Conservation (phyloP, 1,140 invertebrate genomes). For the Drosophila murphyi region DNA sequence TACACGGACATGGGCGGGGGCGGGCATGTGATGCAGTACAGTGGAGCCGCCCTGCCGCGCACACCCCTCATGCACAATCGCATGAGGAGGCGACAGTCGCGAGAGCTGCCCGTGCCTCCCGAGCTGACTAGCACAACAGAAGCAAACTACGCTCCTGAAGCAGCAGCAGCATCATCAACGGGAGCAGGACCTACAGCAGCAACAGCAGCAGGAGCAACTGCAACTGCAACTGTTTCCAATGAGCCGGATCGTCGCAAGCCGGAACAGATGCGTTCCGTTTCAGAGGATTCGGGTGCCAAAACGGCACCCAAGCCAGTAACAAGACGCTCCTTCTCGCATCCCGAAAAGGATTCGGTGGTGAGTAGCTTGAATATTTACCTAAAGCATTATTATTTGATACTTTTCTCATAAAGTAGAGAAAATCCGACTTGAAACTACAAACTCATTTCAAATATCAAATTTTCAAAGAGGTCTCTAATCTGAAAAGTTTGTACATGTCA, state of each 20-base stretch:
- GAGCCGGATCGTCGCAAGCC: slow-evolving; percentile 70
- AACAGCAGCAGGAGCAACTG: background rate
- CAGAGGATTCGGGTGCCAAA: slow-evolving; percentile 80
- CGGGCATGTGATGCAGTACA: slow-evolving; percentile 33
- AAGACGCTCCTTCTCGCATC: slow-evolving; percentile 80
- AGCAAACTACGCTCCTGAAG: background rate
- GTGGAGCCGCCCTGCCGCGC: slow-evolving; percentile 63
- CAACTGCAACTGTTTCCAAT: background rate
- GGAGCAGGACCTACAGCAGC: background rate
- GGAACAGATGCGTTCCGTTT: slow-evolving; percentile 84
- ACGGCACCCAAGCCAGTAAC: slow-evolving; percentile 77
- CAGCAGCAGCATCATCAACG: background rate
- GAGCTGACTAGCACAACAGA: background rate
- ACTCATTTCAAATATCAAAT: too few species aligned
- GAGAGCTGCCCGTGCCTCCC: slow-evolving; percentile 70
- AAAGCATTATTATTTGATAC: too few species aligned
- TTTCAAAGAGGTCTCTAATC: too few species aligned
- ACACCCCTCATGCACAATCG: slow-evolving; percentile 80
- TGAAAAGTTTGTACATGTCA: too few species aligned
- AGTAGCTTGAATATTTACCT: background rate
- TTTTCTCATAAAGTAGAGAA: too few species aligned
- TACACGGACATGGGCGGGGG: slow-evolving; percentile 48
- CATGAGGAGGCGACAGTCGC: slow-evolving; percentile 68
- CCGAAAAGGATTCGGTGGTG: slow-evolving; percentile 83
- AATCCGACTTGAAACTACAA: too few species aligned